Conservation (phyloP, 1,140 invertebrate species). For the Caenorhabditis inopinata region DNA sequence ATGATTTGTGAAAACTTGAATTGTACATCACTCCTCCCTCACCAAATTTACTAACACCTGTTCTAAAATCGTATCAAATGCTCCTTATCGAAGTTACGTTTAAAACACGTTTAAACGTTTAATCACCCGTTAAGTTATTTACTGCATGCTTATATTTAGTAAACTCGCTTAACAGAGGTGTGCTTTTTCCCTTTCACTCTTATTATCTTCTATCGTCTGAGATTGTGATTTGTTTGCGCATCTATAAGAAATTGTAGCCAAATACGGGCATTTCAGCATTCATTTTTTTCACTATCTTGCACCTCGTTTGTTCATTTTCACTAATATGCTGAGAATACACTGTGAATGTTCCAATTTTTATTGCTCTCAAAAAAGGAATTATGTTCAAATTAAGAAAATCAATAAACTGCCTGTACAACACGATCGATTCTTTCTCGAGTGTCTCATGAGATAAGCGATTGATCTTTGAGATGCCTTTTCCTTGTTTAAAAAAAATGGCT, state of each 20-base stretch:
- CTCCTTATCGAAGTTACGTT: background rate
- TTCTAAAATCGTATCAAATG: background rate
- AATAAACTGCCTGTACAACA: constrained; percentile 2
- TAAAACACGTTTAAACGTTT: no score
- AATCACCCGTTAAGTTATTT: no score
- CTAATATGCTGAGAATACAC: background rate
- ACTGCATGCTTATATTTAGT: background rate
- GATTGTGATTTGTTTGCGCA: constrained; percentile 4
- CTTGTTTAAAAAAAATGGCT: no score
- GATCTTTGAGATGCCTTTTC: background rate
- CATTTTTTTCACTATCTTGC: background rate
- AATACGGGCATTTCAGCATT: constrained; percentile 15
- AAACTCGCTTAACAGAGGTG: no score
- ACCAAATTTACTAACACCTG: background rate
- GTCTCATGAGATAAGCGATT: background rate
- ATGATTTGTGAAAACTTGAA: background rate
- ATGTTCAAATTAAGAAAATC: constrained; percentile 7
- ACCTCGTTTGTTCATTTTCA: background rate
- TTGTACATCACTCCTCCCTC: background rate
- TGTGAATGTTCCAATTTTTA: constrained; percentile 20
- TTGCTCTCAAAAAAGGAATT: background rate
- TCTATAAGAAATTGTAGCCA: background rate
- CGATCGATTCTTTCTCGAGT: background rate
- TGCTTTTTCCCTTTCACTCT: no score
- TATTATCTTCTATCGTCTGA: background rate